Conservation (phyloP, 92 coral and sea anemone species). For the Porites lobata region DNA sequence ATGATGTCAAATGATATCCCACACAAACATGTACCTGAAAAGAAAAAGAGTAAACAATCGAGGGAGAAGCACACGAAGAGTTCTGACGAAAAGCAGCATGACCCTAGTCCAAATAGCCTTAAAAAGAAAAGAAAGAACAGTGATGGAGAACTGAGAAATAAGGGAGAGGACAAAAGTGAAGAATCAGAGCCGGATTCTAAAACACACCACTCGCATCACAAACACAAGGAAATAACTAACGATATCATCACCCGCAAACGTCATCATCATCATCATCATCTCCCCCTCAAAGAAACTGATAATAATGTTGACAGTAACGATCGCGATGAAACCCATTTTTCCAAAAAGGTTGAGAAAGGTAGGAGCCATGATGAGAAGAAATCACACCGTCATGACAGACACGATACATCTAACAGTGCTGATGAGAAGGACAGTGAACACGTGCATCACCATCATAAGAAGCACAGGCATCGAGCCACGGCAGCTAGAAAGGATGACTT, state of each 20-base stretch:
- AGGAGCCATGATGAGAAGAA: not conserved
- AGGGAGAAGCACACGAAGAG: conserved; percentile 6
- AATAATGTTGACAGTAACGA: conserved; percentile 4
- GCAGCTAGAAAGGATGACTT: not conserved
- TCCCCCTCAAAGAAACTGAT: not conserved
- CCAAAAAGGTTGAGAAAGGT: not conserved
- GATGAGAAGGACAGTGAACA: conserved; percentile 2
- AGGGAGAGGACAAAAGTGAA: conserved; percentile 48
- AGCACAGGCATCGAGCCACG: conserved; percentile 9
- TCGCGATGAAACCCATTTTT: not conserved
- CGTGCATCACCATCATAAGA: conserved; percentile 10
- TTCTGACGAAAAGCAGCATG: not conserved
- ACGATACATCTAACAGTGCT: conserved; percentile 7
- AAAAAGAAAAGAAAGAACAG: conserved; percentile 24
- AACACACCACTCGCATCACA: not conserved
- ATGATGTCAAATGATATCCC: conserved; percentile 92
- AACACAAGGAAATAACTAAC: conserved; percentile 1
- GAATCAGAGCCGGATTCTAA: conserved; percentile 3
- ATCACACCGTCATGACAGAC: not conserved
- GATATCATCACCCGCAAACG: not conserved
- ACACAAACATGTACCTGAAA: conserved; percentile 60
- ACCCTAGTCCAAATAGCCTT: conserved; percentile 3
- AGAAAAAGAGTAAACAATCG: not conserved
- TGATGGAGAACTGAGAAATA: conserved; percentile 23
- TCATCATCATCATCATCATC: conserved; percentile 27